Evolutionary conservation across 1,140 invertebrate genomes (phyloP), one percentile per base, ranked within the genome.

Genomic region (Ridgeia piscesae): DNA sequence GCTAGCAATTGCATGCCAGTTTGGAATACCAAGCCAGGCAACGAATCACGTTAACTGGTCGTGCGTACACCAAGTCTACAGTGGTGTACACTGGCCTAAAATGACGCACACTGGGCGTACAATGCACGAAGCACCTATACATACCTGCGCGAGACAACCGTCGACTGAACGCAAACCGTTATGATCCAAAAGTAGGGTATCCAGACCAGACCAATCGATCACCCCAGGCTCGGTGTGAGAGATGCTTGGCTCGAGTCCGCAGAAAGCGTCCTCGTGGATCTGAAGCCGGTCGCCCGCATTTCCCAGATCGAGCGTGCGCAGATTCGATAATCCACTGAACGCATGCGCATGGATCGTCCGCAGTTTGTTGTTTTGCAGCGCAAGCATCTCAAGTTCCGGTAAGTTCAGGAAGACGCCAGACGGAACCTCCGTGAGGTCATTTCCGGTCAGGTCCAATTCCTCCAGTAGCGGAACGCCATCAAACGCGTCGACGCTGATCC

Each of bases 261-360:
- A 93, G 91, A 93, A 93, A 31, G 92, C 92, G 42, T 93, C 91
- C n/a, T 77, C 50, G 88, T 92, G 91, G 9, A 93, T 92, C 8
- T 35, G 21, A 17, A 93, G 34, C 9, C 50, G 50, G 17, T 91
- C n/a, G 2, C 33, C 58, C 34, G 91, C 91, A 21, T 93, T 91
- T 11, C 92, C 92, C 21, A 93, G 77, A 88, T 93, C 92, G 21
- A 93, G 35, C 0, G 89, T 33, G 77, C 91, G 34, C 27, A 93
- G 91, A 77, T 77, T 77, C 27, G 92, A 92, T 27, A 93, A 33
- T 0, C 88, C 48, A 48, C 77, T 33, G 91, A 93, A 93, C 14
- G 92, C 91, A n/a, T 88, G 33, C 48, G 91, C 91, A 21, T 88
- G 77, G 48, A 93, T 11, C 1, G 35, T n/a, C 11, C 35, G 14